These are phyloP conservation scores for Corythaixoides concolor DNA, from an alignment of 2,113 vertebrate genomes.

Conservation along the genomic window DNA sequence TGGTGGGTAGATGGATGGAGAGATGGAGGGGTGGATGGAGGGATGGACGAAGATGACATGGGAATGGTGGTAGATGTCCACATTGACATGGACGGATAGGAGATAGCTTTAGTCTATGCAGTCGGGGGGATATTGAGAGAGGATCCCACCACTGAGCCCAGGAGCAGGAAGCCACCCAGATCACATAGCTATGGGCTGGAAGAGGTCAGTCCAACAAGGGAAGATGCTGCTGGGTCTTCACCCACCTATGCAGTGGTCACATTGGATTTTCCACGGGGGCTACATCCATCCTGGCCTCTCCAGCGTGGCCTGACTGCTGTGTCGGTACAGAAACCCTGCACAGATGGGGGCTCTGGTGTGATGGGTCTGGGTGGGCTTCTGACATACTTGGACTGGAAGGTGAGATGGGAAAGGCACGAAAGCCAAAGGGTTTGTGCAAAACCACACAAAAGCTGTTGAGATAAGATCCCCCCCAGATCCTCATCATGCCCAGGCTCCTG, in stretches of 20 bases:
- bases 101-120: background rate
- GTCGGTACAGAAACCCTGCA: background rate
- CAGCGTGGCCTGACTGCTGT: too few species aligned
- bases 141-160: fast-evolving
- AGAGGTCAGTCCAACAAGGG: background rate
- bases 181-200: background rate
- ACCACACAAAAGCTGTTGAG: background rate
- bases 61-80: background rate
- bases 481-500: background rate
- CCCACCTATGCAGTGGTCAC: background rate
- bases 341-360: fast-evolving
- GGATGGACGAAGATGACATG: background rate
- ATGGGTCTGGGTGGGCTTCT: background rate
- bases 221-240: background rate
- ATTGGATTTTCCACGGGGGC: fast-evolving
- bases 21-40: background rate
- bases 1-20: background rate
- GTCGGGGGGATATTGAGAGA: background rate
- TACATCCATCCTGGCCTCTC: background rate
- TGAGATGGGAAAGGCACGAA: background rate
- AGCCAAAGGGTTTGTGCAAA: background rate
- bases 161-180: background rate
- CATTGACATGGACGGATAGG: too few species aligned
- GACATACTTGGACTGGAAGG: background rate
- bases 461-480: background rate